phyloP scores from a whole-genome alignment of 30 jellyfish, hydroid and myxozoan species.

The Aurelia sp. region DNA sequence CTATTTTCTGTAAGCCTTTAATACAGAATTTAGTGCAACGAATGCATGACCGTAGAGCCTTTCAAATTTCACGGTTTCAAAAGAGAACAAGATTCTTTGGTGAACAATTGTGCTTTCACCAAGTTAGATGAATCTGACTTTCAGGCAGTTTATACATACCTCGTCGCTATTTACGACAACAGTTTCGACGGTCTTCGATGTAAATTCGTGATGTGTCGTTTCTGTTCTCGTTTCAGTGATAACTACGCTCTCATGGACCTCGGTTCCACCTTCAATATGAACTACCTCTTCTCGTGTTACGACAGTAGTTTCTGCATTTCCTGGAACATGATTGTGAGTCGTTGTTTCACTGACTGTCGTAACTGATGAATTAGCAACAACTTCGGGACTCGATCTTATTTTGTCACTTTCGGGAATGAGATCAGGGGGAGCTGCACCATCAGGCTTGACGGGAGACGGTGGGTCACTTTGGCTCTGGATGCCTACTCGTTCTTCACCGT shows the following conservation, averaged over 20 bases:
- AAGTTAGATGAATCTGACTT: too few species aligned
- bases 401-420: conserved; percentile 68
- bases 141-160: conserved; percentile 6
- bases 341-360: conserved; percentile 23
- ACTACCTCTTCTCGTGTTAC: conserved; percentile 46
- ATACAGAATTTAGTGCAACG: too few species aligned
- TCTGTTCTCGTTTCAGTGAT: conserved; percentile 24
- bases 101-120: too few species aligned
- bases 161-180: conserved; percentile 52
- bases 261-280: conserved; percentile 5
- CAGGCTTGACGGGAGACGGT: conserved; percentile 42
- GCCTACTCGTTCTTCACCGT: conserved; percentile 29
- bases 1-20: too few species aligned
- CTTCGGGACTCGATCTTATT: conserved; percentile 54
- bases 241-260: conserved; percentile 16
- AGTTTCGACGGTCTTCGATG: conserved; percentile 53
- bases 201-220: conserved; percentile 22
- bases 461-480: neutral
- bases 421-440: conserved; percentile 47
- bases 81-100: too few species aligned
- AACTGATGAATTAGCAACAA: neutral
- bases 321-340: conserved; percentile 37
- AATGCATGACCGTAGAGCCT: too few species aligned
- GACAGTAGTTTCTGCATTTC: conserved; percentile 19
- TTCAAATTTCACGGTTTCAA: too few species aligned